A percentile compares a stretch with the other conserved stretches of the same genome.
phyloP scores from a whole-genome alignment of 2,113 vertebrate species.

The Cygnus atratus region DNA sequence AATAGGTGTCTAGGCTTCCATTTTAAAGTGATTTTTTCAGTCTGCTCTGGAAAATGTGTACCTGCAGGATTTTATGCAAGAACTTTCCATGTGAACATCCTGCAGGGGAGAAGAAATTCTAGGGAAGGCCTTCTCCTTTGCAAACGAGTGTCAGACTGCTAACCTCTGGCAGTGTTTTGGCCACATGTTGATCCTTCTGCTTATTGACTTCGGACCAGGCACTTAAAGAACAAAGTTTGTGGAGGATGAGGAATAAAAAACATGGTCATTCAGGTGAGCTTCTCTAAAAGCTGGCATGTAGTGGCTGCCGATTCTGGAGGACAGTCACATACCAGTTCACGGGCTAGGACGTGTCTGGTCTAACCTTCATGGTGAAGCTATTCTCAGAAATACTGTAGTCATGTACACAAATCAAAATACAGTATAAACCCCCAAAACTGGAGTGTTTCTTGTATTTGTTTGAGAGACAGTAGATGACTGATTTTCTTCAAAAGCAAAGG shows the following conservation, averaged over 20 bases:
- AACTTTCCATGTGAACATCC: background rate
- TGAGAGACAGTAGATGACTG: background rate
- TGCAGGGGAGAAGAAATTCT: background rate
- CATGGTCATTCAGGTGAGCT: background rate
- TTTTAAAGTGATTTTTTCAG: background rate
- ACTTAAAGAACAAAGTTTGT: background rate
- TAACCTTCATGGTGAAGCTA: background rate
- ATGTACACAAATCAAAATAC: background rate
- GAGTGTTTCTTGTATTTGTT: background rate
- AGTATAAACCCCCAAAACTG: too few species aligned
- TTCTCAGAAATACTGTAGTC: background rate
- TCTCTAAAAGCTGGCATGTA: background rate
- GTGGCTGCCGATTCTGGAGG: background rate
- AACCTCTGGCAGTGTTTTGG: background rate
- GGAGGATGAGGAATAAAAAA: background rate
- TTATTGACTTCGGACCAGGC: background rate
- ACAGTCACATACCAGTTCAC: background rate
- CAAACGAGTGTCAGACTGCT: background rate
- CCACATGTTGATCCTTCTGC: background rate
- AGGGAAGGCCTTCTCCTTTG: background rate
- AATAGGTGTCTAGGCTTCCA: background rate
- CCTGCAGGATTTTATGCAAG: background rate
- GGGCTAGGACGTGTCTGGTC: fast-evolving
- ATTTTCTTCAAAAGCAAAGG: background rate
- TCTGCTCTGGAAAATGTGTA: background rate